phyloP scores from a whole-genome alignment of 2,797 vertebrate genomes.

The Leontopithecus rosalia region DNA sequence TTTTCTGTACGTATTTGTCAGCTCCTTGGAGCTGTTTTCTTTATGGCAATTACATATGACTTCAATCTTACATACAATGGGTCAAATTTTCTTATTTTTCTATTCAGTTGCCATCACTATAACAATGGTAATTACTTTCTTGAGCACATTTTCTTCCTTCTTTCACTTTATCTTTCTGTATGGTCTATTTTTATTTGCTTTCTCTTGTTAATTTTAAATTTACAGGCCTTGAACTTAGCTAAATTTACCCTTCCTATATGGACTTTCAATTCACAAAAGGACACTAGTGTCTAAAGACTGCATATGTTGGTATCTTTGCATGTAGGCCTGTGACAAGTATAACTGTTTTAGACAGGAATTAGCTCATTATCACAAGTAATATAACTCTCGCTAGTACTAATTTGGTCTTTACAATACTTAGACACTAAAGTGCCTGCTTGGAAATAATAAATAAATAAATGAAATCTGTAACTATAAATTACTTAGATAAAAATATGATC shows the following conservation, averaged over 20 bases:
- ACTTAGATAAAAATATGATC: neutral
- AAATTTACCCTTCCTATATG: constrained; percentile 43
- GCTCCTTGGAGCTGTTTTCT: neutral
- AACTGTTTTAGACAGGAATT: constrained; percentile 37
- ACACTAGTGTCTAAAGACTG: neutral
- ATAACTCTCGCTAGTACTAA: neutral
- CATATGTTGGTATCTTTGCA: neutral
- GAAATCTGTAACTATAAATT: neutral
- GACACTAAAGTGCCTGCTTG: neutral
- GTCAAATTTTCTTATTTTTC: constrained; percentile 26
- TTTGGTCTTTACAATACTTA: neutral
- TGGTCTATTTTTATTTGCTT: constrained; percentile 58
- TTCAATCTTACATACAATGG: neutral
- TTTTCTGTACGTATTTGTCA: neutral
- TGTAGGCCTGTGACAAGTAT: neutral
- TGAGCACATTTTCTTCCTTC: constrained; percentile 55
- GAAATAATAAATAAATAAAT: neutral
- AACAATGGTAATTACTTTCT: constrained; percentile 38
- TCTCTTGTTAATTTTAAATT: constrained; percentile 30
- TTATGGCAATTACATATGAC: neutral
- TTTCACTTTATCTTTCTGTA: constrained; percentile 10
- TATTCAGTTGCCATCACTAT: neutral
- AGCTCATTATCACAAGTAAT: neutral
- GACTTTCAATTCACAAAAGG: neutral
- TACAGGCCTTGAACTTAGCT: constrained; percentile 57